phyloP scores from a whole-genome alignment of 2,888 invertebrate genomes.

The Latrodectus elegans region DNA sequence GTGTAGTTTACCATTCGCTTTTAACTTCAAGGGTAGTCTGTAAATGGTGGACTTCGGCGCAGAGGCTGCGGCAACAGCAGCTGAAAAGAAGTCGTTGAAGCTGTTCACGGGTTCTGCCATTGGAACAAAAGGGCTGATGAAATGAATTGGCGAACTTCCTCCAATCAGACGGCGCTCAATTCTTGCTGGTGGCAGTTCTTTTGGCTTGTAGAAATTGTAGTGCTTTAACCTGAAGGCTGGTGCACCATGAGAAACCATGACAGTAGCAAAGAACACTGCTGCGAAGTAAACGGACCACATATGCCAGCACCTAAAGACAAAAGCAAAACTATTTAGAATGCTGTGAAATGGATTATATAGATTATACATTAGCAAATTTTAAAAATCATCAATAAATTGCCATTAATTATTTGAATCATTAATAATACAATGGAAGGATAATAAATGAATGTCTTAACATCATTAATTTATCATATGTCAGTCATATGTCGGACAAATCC shows the following conservation, averaged over 20 bases:
- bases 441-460: too few species aligned
- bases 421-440: too few species aligned
- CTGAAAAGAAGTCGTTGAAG: constrained; percentile 22
- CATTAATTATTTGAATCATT: too few species aligned
- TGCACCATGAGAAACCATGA: constrained; percentile 6
- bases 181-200: constrained; percentile 4
- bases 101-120: not conserved
- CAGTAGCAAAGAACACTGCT: not conserved
- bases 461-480: too few species aligned
- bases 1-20: constrained; percentile 61
- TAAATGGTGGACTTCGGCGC: constrained; percentile 34
- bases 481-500: too few species aligned
- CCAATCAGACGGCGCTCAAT: constrained; percentile 21
- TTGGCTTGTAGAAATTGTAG: constrained; percentile 10
- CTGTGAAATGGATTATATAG: too few species aligned
- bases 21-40: constrained; percentile 54
- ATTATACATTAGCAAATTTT: too few species aligned
- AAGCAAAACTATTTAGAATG: not conserved
- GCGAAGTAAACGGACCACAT: not conserved
- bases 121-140: constrained; percentile 45
- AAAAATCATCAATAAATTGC: too few species aligned
- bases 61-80: not conserved
- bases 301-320: constrained; percentile 14
- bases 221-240: constrained; percentile 40
- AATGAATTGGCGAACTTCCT: constrained; percentile 54